phyloP scores from a whole-genome alignment of 2,113 vertebrate genomes.

The Pardalotus punctatus region DNA sequence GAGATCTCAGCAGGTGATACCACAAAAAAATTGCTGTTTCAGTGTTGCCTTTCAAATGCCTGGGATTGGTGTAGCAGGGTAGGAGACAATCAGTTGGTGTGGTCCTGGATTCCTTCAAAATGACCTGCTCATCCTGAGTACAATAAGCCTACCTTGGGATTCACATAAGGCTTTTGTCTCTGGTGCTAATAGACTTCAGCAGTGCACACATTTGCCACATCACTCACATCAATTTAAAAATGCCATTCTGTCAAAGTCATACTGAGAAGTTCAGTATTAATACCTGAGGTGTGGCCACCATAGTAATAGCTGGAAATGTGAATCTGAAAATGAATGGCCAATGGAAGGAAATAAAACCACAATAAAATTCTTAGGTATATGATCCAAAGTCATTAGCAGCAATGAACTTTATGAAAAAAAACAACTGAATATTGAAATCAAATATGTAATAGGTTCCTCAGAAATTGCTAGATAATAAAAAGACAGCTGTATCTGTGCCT shows the following conservation, averaged over 20 bases:
- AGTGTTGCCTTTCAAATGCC: not conserved
- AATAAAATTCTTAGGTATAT: not conserved
- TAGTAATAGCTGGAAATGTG: not conserved
- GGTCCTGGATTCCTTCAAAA: not conserved
- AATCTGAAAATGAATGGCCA: not conserved
- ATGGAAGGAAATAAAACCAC: conserved; percentile 2
- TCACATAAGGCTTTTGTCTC: not conserved
- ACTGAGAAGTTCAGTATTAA: not conserved
- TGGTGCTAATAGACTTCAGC: not conserved
- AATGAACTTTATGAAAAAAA: not conserved
- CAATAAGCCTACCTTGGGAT: not conserved
- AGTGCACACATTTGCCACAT: not conserved
- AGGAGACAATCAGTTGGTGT: not conserved
- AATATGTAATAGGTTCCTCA: not conserved
- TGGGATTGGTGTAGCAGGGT: not conserved
- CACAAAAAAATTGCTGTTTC: not conserved
- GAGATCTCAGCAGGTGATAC: not conserved
- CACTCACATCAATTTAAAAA: not conserved
- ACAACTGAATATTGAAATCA: not conserved
- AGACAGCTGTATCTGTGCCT: not conserved
- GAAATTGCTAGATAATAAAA: not conserved
- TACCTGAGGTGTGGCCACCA: not conserved
- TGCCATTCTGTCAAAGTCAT: not conserved
- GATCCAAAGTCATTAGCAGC: not conserved
- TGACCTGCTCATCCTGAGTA: not conserved